Conservation (phyloP, 2,113 vertebrate genomes). For the Pituophis catenifer region DNA sequence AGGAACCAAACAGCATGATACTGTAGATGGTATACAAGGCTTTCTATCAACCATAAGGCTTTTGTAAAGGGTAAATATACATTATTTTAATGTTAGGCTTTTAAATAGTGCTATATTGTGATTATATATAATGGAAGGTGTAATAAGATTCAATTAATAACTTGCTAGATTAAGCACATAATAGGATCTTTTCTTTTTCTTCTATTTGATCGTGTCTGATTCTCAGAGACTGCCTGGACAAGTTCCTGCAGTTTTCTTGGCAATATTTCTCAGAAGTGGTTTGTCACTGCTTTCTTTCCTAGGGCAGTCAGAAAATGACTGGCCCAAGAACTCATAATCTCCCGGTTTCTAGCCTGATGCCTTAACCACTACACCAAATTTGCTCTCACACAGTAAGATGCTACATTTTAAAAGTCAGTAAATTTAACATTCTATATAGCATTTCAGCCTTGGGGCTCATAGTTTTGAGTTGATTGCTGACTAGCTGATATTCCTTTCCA, state of each 20-base stretch:
- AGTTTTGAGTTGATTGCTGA: neutral
- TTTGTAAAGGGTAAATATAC: neutral
- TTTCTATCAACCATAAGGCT: neutral
- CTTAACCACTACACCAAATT: neutral
- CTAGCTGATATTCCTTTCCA: neutral
- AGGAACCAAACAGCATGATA: neutral
- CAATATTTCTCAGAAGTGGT: neutral
- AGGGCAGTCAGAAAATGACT: neutral
- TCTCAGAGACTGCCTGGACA: neutral
- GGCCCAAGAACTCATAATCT: neutral
- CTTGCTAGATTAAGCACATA: neutral
- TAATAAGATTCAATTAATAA: constrained; percentile 1
- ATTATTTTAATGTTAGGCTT: constrained; percentile 13
- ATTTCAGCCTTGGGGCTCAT: neutral
- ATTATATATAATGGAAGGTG: neutral
- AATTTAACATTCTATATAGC: neutral
- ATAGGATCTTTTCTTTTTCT: neutral
- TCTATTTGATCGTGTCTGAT: neutral
- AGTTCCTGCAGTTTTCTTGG: neutral
- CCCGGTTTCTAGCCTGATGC: neutral
- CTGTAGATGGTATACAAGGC: neutral
- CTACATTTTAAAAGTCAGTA: neutral
- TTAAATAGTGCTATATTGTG: neutral
- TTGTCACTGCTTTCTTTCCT: neutral
- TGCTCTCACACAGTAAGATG: neutral